Conservation (phyloP, 2,888 invertebrate species). For the Dryocosmus kuriphilus region DNA sequence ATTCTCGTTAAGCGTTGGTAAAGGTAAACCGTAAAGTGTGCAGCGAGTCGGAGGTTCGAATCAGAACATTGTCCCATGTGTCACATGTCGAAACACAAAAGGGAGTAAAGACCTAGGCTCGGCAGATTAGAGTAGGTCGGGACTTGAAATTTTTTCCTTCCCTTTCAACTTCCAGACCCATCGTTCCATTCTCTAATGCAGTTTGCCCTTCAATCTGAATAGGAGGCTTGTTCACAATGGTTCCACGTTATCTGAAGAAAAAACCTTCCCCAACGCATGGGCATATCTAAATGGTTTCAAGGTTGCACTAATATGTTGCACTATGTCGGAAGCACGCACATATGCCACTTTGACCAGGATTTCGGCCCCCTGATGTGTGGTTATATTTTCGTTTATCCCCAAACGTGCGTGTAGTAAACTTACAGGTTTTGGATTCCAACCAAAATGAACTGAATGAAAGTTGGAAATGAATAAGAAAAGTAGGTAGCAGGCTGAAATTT, state of each 20-base stretch:
- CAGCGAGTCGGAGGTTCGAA: not conserved
- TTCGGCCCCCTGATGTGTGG: not conserved
- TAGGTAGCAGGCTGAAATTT: not conserved
- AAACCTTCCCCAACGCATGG: conserved; percentile 10
- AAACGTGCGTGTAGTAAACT: not conserved
- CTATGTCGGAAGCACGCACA: conserved; percentile 22
- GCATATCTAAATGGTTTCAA: not conserved
- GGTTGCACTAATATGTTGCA: conserved; percentile 5
- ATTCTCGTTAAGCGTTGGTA: conserved; percentile 8
- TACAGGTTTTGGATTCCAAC: not conserved
- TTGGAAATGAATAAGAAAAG: not conserved
- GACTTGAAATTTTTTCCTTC: not conserved
- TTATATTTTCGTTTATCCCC: not conserved
- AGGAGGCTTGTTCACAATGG: not conserved
- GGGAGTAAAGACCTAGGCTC: not conserved
- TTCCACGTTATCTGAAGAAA: not conserved
- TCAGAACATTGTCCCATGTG: not conserved
- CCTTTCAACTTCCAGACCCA: not conserved
- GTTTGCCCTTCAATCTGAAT: conserved; percentile 12
- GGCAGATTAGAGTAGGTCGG: conserved; percentile 7
- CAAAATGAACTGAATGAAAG: not conserved
- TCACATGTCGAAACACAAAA: conserved; percentile 18
- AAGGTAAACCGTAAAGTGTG: conserved; percentile 10
- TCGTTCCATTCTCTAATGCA: not conserved
- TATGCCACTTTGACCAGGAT: conserved; percentile 1